Evolutionary conservation across 2,113 vertebrate species (phyloP).

Genomic region (Cheilinus undulatus): DNA sequence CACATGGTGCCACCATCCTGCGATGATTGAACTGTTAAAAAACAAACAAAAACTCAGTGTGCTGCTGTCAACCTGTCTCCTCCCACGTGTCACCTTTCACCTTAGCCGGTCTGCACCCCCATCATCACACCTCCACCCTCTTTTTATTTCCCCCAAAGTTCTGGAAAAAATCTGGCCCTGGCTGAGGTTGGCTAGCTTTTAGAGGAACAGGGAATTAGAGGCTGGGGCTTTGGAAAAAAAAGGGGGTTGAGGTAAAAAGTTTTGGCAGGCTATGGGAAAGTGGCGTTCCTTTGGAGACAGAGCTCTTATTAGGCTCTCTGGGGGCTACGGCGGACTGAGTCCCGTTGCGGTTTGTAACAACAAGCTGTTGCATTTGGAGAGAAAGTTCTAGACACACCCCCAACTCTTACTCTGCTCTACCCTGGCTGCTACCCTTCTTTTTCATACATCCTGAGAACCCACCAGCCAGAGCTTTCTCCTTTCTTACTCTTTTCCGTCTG

Average conservation of each 20-base stretch:
- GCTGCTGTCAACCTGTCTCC: conserved; percentile 68
- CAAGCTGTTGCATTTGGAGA: conserved; percentile 74
- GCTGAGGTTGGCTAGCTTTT: conserved; percentile 19
- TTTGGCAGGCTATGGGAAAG: conserved; percentile 57
- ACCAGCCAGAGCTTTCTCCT: conserved; percentile 34
- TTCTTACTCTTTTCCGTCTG: conserved; percentile 24
- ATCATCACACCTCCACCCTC: conserved; percentile 42
- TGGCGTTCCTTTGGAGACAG: conserved; percentile 50
- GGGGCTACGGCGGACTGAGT: conserved; percentile 42
- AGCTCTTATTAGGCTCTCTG: conserved; percentile 43
- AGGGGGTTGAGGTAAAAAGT: conserved; percentile 27
- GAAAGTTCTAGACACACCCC: conserved; percentile 72
- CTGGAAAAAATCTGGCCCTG: conserved; percentile 7
- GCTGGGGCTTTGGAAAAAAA: conserved; percentile 22
- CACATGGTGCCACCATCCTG: conserved; percentile 47
- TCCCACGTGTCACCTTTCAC: conserved; percentile 66
- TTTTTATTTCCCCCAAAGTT: conserved; percentile 21
- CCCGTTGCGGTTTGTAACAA: conserved; percentile 70
- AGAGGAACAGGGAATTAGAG: conserved; percentile 33
- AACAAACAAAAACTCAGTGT: conserved; percentile 70
- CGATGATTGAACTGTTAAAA: conserved; percentile 53
- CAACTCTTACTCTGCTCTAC: conserved; percentile 24
- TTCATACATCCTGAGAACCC: conserved; percentile 42
- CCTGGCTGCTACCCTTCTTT: conserved; percentile 5
- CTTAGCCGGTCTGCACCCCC: conserved; percentile 3